Percentiles rank a stretch among this genome's conserved stretches.
These are phyloP conservation scores for Ochropleura leucogaster DNA, from an alignment of 2,888 invertebrate species.

Conservation along the genomic window DNA sequence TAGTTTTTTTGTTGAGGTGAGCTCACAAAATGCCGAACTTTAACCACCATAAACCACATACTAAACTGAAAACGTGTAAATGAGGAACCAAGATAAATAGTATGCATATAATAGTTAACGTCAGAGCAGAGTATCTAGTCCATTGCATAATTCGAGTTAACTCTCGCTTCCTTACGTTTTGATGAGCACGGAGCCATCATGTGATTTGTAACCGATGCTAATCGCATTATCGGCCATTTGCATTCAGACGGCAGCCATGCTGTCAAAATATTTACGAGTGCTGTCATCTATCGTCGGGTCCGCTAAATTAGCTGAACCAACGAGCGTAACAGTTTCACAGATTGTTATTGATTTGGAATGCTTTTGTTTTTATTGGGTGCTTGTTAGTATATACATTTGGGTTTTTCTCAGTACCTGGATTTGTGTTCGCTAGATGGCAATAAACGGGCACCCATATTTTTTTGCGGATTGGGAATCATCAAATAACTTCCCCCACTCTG, in stretches of 20 bases:
- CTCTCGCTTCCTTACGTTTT: slow-evolving; percentile 59
- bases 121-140: slow-evolving; percentile 14
- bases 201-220: slow-evolving; percentile 63
- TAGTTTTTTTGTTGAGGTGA: not conserved
- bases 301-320: slow-evolving; percentile 54
- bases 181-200: slow-evolving; percentile 57
- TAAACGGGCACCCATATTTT: too few relatives aligned
- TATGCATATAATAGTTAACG: slow-evolving; percentile 17
- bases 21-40: not conserved
- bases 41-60: not conserved
- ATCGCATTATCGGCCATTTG: slow-evolving; percentile 63
- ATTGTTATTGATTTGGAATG: slow-evolving; percentile 49
- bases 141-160: slow-evolving; percentile 46
- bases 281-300: slow-evolving; percentile 59
- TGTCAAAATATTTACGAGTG: slow-evolving; percentile 67
- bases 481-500: too few relatives aligned
- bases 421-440: too few relatives aligned
- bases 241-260: slow-evolving; percentile 56
- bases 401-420: too few relatives aligned
- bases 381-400: not conserved
- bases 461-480: too few relatives aligned
- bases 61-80: slow-evolving; percentile 4
- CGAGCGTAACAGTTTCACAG: slow-evolving; percentile 42
- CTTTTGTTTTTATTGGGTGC: slow-evolving; percentile 37
- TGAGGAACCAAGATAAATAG: not conserved